Conservation (phyloP, 1,140 invertebrate species). For the Lasaia peninsularis region DNA sequence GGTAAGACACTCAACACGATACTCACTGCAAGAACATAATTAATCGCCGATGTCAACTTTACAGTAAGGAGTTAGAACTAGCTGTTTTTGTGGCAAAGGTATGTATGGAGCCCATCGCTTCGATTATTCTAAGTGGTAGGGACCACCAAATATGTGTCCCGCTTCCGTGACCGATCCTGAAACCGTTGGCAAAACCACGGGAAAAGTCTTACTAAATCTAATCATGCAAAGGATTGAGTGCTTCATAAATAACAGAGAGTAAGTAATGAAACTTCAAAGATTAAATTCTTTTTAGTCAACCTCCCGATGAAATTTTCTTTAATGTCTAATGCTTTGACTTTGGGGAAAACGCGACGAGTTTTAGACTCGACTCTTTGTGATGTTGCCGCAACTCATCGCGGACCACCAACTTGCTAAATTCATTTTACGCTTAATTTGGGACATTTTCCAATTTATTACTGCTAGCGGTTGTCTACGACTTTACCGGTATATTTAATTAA, state of each 20-base stretch:
- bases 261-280: background rate
- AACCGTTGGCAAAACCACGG: no score
- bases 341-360: background rate
- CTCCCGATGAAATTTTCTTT: background rate
- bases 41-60: no score
- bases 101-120: no score
- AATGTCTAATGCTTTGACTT: background rate
- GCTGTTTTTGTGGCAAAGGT: no score
- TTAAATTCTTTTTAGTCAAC: background rate
- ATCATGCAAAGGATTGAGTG: background rate
- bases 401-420: background rate
- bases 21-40: no score
- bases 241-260: background rate
- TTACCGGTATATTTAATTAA: no score
- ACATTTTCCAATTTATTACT: background rate
- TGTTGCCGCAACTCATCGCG: background rate
- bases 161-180: no score
- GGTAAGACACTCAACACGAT: no score
- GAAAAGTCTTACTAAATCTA: background rate
- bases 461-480: no score
- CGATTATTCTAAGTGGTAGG: no score
- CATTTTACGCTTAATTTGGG: background rate
- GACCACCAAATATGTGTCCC: no score
- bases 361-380: background rate
- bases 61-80: no score